A percentile compares a stretch with the other conserved stretches of the same genome.
These are phyloP conservation scores for Ariopsis seemanni DNA, from an alignment of 2,113 vertebrate genomes.

Conservation along the genomic window DNA sequence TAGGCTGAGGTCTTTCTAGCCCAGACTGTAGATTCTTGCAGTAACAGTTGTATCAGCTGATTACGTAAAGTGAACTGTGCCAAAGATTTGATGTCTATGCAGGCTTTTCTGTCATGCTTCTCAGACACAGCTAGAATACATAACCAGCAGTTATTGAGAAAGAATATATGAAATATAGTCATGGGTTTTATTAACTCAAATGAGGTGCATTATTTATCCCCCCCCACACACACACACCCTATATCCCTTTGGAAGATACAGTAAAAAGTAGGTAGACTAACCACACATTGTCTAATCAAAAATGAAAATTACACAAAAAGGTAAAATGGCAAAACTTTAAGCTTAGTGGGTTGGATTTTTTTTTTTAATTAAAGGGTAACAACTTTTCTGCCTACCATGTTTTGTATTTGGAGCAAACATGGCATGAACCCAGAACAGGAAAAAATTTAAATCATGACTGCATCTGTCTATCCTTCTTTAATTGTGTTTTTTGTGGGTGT, in stretches of 20 bases:
- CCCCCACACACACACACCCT: neutral
- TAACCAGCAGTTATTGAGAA: neutral
- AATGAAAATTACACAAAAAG: neutral
- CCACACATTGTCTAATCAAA: neutral
- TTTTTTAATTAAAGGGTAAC: neutral
- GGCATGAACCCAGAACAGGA: neutral
- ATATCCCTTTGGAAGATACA: neutral
- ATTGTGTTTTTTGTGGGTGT: neutral
- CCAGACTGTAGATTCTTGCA: neutral
- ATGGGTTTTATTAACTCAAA: neutral
- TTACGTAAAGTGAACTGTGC: neutral
- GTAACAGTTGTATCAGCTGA: neutral
- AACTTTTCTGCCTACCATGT: neutral
- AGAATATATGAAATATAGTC: neutral
- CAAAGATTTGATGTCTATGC: neutral
- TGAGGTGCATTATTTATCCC: neutral
- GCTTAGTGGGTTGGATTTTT: neutral
- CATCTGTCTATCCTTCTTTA: neutral
- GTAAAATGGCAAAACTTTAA: neutral
- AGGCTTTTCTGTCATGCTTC: neutral
- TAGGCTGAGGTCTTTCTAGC: neutral
- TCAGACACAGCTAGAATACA: neutral
- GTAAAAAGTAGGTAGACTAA: neutral
- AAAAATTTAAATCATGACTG: neutral
- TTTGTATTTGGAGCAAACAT: neutral